These are phyloP conservation scores for Menidia beryllina DNA, from an alignment of 2,113 vertebrate genomes.

Conservation along the genomic window DNA sequence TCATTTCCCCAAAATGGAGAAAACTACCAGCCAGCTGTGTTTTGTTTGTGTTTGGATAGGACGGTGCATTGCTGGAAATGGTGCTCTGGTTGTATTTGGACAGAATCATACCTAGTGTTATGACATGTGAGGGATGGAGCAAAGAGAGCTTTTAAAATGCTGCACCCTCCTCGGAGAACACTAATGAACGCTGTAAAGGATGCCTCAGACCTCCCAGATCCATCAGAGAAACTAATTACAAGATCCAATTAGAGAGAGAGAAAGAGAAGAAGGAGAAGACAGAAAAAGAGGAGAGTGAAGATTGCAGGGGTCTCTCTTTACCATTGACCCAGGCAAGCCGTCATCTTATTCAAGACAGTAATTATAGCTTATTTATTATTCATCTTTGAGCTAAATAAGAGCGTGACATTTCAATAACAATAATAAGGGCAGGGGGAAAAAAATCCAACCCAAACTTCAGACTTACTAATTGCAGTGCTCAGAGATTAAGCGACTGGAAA, in stretches of 20 bases:
- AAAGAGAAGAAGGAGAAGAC: constrained; percentile 72
- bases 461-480: constrained; percentile 82
- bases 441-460: constrained; percentile 80
- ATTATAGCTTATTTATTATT: constrained; percentile 99
- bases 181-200: constrained; percentile 85
- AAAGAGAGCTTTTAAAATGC: constrained; percentile 71
- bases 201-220: constrained; percentile 93
- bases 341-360: constrained; percentile 94
- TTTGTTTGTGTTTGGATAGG: constrained; percentile 17
- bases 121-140: constrained; percentile 72
- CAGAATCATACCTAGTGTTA: constrained; percentile 62
- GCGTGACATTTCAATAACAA: constrained; percentile 94
- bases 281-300: constrained; percentile 77
- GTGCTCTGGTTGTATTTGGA: constrained; percentile 49
- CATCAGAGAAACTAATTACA: constrained; percentile 99
- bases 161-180: constrained; percentile 65
- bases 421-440: constrained; percentile 78
- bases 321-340: constrained; percentile 91
- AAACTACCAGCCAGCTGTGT: constrained; percentile 5
- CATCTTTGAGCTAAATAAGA: constrained; percentile 98
- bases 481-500: constrained; percentile 81
- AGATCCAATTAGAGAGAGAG: constrained; percentile 98
- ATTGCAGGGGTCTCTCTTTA: constrained; percentile 79
- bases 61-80: constrained; percentile 22
- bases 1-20: not conserved